These are phyloP conservation scores for Palythoa heliodiscus DNA, from an alignment of 92 coral and sea anemone genomes.

Conservation along the genomic window DNA sequence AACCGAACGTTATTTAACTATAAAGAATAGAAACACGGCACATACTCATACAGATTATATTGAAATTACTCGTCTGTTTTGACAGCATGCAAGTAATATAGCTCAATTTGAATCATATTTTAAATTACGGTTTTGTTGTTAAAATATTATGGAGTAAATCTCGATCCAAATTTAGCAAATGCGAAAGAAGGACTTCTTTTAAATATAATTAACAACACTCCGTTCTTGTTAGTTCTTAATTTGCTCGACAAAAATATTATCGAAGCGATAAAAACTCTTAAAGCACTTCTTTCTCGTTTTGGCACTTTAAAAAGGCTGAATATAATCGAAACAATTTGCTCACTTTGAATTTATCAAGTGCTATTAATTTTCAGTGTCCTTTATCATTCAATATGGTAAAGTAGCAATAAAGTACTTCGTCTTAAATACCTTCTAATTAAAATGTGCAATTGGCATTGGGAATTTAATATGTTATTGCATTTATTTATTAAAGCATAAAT, in stretches of 20 bases:
- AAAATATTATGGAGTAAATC: neutral
- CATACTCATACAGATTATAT: neutral
- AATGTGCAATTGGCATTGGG: neutral
- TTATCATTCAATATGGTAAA: too few relatives aligned
- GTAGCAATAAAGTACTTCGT: neutral
- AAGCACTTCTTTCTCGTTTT: neutral
- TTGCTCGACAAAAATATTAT: neutral
- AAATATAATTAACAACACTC: neutral
- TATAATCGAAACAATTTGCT: neutral
- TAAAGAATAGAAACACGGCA: neutral
- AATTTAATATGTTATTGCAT: neutral
- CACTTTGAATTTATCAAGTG: too few relatives aligned
- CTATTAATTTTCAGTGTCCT: neutral
- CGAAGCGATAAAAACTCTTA: neutral
- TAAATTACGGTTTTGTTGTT: neutral
- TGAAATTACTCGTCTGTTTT: neutral
- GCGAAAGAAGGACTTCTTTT: too few relatives aligned
- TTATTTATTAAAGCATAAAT: neutral
- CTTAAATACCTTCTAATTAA: neutral
- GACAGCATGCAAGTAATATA: neutral
- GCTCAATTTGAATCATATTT: neutral
- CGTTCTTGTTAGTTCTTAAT: neutral
- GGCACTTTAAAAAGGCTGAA: neutral
- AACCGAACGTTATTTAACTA: too few relatives aligned
- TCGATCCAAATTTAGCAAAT: neutral